These are phyloP conservation scores for Trachelus iudaicus DNA, from an alignment of 2,888 invertebrate species.

Conservation along the genomic window DNA sequence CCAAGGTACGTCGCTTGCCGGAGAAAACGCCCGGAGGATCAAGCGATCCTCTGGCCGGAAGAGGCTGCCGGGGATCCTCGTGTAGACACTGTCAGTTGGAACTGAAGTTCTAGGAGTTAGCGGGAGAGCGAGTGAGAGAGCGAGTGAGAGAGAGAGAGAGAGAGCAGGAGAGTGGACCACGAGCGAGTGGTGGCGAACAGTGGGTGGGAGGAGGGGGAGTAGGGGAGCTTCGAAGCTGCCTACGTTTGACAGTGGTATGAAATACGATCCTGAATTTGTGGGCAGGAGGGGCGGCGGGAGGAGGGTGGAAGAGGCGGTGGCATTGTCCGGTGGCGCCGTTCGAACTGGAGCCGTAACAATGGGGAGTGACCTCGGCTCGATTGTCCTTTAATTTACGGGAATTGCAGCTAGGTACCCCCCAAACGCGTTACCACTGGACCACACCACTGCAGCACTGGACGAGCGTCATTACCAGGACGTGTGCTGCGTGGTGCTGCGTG, in stretches of 20 bases:
- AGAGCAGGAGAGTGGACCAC: background rate
- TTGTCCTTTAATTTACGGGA: constrained; percentile 62
- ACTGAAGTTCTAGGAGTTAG: background rate
- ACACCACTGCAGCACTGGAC: constrained; percentile 8
- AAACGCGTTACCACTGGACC: constrained; percentile 21
- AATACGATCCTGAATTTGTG: constrained; percentile 48
- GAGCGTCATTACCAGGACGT: constrained; percentile 14
- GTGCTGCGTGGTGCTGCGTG: background rate
- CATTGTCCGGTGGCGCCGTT: constrained; percentile 48
- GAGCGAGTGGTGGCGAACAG: background rate
- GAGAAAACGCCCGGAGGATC: background rate
- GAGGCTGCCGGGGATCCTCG: background rate
- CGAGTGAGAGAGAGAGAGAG: too few relatives aligned
- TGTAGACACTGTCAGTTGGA: background rate
- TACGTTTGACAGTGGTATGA: constrained; percentile 55
- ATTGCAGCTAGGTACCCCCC: constrained; percentile 37
- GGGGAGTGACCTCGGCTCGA: constrained; percentile 54
- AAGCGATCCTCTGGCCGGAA: too few relatives aligned
- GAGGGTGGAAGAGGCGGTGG: constrained; percentile 9
- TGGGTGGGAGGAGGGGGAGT: background rate
- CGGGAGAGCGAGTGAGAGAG: constrained; percentile 1
- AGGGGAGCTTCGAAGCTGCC: background rate
- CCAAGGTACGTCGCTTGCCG: too few relatives aligned
- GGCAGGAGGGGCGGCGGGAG: background rate
- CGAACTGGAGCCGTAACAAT: constrained; percentile 50